These are phyloP conservation scores for Hydropotes inermis DNA, from an alignment of 2,113 vertebrate genomes.

Conservation along the genomic window DNA sequence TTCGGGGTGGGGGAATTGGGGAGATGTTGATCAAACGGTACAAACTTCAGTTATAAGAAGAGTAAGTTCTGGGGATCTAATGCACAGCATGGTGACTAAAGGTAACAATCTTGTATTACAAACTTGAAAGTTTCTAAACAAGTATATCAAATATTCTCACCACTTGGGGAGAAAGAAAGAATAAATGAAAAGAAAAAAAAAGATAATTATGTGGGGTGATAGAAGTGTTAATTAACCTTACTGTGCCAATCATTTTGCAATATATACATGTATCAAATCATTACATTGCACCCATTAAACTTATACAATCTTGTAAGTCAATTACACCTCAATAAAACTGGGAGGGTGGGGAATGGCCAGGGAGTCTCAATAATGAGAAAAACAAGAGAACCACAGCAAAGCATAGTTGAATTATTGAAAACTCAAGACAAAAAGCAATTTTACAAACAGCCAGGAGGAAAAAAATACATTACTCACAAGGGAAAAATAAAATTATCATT, in stretches of 20 bases:
- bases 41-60: neutral
- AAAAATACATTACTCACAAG: neutral
- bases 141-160: neutral
- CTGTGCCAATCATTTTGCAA: neutral
- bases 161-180: neutral
- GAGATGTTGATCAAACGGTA: neutral
- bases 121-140: neutral
- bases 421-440: neutral
- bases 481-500: neutral
- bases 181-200: neutral
- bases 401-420: neutral
- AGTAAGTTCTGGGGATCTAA: neutral
- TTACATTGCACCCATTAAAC: neutral
- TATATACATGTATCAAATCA: neutral
- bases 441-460: neutral
- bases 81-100: neutral
- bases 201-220: neutral
- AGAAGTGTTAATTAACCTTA: neutral
- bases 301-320: neutral
- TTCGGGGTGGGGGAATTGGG: neutral
- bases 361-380: neutral
- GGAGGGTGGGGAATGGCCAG: accelerated
- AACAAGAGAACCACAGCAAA: neutral
- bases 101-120: neutral
- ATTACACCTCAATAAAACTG: neutral